phyloP scores from a whole-genome alignment of 2,113 vertebrate species.

The Pollimyrus isidori region DNA sequence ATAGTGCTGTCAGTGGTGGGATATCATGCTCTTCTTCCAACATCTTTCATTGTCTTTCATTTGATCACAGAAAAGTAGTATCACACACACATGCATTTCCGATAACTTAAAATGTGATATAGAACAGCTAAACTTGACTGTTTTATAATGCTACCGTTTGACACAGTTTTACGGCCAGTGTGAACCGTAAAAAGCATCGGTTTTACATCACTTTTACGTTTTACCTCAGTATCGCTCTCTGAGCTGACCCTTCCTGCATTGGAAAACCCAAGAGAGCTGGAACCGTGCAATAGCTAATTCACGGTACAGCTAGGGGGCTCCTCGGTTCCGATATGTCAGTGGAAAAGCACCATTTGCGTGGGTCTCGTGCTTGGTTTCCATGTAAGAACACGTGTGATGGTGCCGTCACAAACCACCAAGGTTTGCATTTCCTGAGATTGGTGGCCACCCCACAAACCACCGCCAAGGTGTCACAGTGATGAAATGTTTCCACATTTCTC shows the following conservation, averaged over 20 bases:
- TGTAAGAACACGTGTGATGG: background rate
- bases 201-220: background rate
- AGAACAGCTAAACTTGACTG: too few species aligned
- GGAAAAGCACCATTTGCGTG: background rate
- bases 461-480: background rate
- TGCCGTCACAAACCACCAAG: background rate
- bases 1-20: background rate
- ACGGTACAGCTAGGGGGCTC: background rate
- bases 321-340: background rate
- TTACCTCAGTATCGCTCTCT: background rate
- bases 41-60: background rate
- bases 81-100: background rate
- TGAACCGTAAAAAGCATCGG: background rate
- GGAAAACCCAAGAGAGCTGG: background rate
- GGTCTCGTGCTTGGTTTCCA: background rate
- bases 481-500: background rate
- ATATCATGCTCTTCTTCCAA: background rate
- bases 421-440: background rate
- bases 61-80: background rate
- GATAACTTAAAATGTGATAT: background rate
- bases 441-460: background rate
- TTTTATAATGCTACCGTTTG: too few species aligned
- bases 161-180: too few species aligned
- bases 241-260: background rate
- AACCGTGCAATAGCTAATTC: too few species aligned